Evolutionary conservation across 2,113 vertebrate species (phyloP), one percentile per base, ranked within the genome.

Genomic region (Bos javanicus): DNA sequence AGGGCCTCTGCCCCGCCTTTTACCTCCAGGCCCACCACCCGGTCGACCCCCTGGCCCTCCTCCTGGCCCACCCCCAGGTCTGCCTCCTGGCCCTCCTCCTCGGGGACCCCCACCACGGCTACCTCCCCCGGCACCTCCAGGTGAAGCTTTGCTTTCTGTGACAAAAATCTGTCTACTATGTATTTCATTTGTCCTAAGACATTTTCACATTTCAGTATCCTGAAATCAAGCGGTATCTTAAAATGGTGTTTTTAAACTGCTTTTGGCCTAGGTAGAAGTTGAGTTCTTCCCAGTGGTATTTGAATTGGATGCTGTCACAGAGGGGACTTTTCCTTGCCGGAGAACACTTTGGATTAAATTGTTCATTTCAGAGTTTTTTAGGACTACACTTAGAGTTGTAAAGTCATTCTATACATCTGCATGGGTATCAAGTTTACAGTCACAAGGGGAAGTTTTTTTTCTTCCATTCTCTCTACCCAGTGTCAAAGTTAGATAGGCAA

Each of bases 81-180:
- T 99, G 21, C 99, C 99, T 19, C 99, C 99, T 25, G 99, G 99
- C 39, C 99, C 99, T 43, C 99, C 99, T 95, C 99, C 99, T n/a
- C 99, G 99, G 89, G 99, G 99, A 39, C 99, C 99, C 0, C 99
- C 99, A 87, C 99, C 99, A 97, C 99, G 99, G 78, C 98, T 99
- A 43, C 99, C 99, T 48, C 99, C 99, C 62, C 99, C 99, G 52
- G 99, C 99, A 56, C 99, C 99, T 87, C 99, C 99, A 99, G 99
- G 99, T 99, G 98, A 97, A 87, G 3, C 36, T 7, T 95, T 52
- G 36, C 14, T 91, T 96, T 91, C 36, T 48, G 0, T 39, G 64
- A 39, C 19, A 57, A 54, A 90, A 84, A 33, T 14, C 36, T 71
- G 11, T 46, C 23, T 39, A 0, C 62, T 59, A 1, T 74, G 1